phyloP scores from a whole-genome alignment of 2,888 invertebrate genomes.

The Harpagoxenus sublaevis region DNA sequence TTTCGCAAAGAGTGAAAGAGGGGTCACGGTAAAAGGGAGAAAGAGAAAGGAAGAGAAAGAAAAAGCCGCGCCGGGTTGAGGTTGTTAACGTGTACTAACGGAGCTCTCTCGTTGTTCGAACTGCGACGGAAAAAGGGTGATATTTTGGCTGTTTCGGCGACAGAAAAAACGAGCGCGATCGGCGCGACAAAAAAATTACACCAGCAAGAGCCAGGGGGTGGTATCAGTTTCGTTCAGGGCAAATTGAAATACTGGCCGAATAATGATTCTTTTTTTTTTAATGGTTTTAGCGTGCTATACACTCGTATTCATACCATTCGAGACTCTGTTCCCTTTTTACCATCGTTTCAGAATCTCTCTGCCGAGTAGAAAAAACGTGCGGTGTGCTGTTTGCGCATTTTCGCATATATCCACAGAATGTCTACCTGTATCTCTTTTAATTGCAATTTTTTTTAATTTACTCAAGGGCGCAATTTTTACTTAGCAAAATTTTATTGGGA shows the following conservation, averaged over 20 bases:
- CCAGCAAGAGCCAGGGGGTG: background rate
- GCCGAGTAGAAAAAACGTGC: background rate
- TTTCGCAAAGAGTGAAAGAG: slow-evolving; percentile 20
- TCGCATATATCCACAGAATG: background rate
- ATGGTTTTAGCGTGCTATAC: background rate
- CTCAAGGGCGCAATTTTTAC: background rate
- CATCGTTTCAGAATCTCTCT: background rate
- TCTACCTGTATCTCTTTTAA: slow-evolving; percentile 26
- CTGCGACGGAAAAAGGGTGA: slow-evolving; percentile 14
- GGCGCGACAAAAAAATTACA: slow-evolving; percentile 38
- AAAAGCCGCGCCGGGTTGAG: slow-evolving; percentile 31
- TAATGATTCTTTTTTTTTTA: slow-evolving; percentile 27
- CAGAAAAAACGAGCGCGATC: slow-evolving; percentile 1
- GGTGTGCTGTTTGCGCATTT: background rate
- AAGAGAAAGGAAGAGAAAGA: slow-evolving; percentile 32
- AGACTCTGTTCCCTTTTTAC: background rate
- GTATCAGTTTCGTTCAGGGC: slow-evolving; percentile 11
- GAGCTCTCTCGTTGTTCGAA: slow-evolving; percentile 42
- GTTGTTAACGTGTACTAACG: slow-evolving; percentile 71
- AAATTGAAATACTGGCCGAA: slow-evolving; percentile 34
- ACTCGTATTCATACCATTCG: background rate
- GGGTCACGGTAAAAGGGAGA: background rate
- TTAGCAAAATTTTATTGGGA: background rate
- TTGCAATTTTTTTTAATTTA: slow-evolving; percentile 6
- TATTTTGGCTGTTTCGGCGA: slow-evolving; percentile 31